phyloP scores from a whole-genome alignment of 1,140 invertebrate species.

The Drosophila sulfurigaster region DNA sequence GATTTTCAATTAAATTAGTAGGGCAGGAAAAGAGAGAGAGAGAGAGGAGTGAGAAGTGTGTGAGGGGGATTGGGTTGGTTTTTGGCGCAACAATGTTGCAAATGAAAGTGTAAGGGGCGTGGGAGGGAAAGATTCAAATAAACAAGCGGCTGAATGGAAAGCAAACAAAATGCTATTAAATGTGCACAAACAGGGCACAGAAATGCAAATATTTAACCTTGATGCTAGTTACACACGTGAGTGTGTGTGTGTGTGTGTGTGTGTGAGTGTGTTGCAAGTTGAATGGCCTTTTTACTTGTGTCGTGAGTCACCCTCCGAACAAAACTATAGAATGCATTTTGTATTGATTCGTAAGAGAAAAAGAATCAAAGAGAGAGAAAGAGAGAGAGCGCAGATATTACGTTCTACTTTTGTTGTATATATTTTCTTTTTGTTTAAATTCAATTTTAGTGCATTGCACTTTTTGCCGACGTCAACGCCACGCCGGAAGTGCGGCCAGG shows the following conservation, averaged over 20 bases:
- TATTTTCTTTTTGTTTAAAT: slow-evolving; percentile 75
- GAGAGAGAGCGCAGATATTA: slow-evolving; percentile 27
- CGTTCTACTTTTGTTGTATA: slow-evolving; percentile 54
- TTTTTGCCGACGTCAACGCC: slow-evolving; percentile 65
- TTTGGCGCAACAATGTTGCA: slow-evolving; percentile 7
- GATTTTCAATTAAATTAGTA: slow-evolving; percentile 68
- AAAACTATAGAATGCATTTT: slow-evolving; percentile 28
- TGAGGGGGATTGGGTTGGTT: background rate
- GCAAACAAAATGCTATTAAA: slow-evolving; percentile 57
- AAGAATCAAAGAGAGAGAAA: slow-evolving; percentile 6
- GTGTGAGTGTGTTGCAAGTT: slow-evolving; percentile 44
- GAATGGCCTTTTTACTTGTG: slow-evolving; percentile 71
- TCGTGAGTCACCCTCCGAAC: slow-evolving; percentile 29
- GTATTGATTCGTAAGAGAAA: slow-evolving; percentile 58
- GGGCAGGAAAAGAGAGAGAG: background rate
- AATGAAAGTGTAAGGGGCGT: slow-evolving; percentile 2
- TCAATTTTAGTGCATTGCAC: slow-evolving; percentile 82
- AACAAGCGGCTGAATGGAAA: slow-evolving; percentile 50
- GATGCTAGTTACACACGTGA: slow-evolving; percentile 60
- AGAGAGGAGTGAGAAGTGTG: background rate
- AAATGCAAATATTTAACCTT: slow-evolving; percentile 81
- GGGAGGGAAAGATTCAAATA: slow-evolving; percentile 12
- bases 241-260: slow-evolving; percentile 1
- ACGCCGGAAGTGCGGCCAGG: slow-evolving; percentile 67
- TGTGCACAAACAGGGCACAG: slow-evolving; percentile 38